These are phyloP conservation scores for Cyprinella venusta DNA, from an alignment of 2,797 vertebrate species.

Conservation along the genomic window DNA sequence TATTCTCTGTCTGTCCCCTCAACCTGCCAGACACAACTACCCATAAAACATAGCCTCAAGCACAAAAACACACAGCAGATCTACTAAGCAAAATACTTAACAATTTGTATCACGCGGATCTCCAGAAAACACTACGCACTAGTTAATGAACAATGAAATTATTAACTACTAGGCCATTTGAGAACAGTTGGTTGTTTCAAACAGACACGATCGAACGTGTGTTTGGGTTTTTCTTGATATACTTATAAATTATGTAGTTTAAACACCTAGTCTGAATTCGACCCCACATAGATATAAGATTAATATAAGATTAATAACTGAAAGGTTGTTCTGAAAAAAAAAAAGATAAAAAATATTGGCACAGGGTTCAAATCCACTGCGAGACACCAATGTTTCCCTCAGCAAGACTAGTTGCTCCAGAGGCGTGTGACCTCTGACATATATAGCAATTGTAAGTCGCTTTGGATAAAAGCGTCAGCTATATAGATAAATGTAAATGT, in stretches of 20 bases:
- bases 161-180: conserved; percentile 7
- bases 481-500: no score
- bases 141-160: conserved; percentile 7
- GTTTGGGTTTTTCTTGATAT: background rate
- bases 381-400: no score
- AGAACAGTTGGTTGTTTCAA: background rate
- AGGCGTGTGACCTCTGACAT: no score
- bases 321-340: background rate
- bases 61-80: background rate
- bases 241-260: background rate
- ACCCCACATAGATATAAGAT: background rate
- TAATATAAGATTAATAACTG: background rate
- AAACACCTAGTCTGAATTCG: background rate
- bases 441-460: no score
- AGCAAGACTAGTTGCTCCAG: no score
- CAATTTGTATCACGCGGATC: background rate
- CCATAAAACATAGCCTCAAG: conserved; percentile 33
- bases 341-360: background rate
- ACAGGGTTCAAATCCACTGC: no score
- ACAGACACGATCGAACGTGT: background rate
- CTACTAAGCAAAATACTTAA: background rate
- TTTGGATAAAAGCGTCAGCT: no score
- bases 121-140: background rate
- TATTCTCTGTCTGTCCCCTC: background rate
- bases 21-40: conserved; percentile 12